Conservation (phyloP, 2,113 vertebrate genomes). For the Cisticola juncidis region DNA sequence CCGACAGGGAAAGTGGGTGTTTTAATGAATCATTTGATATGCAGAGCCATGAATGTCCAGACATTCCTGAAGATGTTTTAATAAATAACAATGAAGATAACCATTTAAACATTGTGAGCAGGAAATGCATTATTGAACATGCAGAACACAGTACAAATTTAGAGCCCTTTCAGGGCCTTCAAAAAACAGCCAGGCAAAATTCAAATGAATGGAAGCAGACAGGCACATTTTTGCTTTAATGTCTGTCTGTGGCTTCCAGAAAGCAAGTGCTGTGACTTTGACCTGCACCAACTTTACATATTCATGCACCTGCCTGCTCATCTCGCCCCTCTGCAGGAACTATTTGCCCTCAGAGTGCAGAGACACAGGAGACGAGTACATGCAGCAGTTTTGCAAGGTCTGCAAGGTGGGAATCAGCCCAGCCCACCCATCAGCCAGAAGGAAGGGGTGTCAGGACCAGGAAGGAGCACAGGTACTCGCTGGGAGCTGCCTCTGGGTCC, state of each 20-base stretch:
- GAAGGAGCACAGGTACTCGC: accelerated
- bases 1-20: background rate
- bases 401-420: background rate
- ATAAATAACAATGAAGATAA: slow-evolving; percentile 68
- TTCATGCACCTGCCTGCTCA: accelerated
- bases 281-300: background rate
- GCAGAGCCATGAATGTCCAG: slow-evolving; percentile 48
- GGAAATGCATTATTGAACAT: slow-evolving; percentile 60
- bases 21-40: slow-evolving; percentile 62
- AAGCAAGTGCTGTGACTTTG: background rate
- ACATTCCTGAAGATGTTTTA: slow-evolving; percentile 53
- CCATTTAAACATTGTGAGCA: slow-evolving; percentile 42
- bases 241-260: background rate
- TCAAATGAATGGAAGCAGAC: background rate
- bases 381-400: background rate
- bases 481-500: background rate
- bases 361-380: background rate
- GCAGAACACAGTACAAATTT: slow-evolving; percentile 12
- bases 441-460: background rate
- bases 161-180: slow-evolving; percentile 25
- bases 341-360: background rate
- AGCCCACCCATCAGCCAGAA: background rate
- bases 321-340: background rate
- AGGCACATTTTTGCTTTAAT: background rate
- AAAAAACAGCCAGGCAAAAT: slow-evolving; percentile 5